These are phyloP conservation scores for Anoplolepis gracilipes DNA, from an alignment of 1,140 invertebrate species.

Conservation along the genomic window DNA sequence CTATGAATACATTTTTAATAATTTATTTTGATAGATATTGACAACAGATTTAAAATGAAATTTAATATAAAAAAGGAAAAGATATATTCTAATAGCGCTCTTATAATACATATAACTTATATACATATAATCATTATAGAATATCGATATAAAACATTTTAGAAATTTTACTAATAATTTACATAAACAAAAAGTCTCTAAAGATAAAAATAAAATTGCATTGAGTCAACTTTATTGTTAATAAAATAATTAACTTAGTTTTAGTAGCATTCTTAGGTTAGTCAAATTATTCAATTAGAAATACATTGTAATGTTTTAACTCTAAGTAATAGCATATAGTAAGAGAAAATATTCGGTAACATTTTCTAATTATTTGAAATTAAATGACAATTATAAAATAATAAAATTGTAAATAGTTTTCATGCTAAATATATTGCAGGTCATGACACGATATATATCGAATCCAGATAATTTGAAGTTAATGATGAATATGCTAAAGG, in stretches of 20 bases:
- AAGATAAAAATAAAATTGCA: neutral
- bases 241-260: conserved; percentile 24
- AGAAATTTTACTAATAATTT: neutral
- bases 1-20: conserved; percentile 23
- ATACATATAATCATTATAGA: conserved; percentile 14
- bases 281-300: conserved; percentile 25
- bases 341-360: neutral
- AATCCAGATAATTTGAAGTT: conserved; percentile 99
- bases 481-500: conserved; percentile 99
- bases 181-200: neutral
- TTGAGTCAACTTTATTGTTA: neutral
- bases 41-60: neutral
- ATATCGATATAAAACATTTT: neutral
- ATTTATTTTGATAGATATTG: conserved; percentile 28
- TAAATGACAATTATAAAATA: neutral
- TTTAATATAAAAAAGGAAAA: neutral
- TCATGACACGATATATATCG: conserved; percentile 99
- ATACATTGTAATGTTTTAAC: neutral
- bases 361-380: neutral
- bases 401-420: neutral
- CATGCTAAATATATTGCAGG: conserved; percentile 85
- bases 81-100: neutral
- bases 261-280: too few relatives aligned
- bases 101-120: neutral
- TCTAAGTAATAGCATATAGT: neutral